Evolutionary conservation across 2,888 invertebrate species (phyloP).

Genomic region (Bombylius discolor): DNA sequence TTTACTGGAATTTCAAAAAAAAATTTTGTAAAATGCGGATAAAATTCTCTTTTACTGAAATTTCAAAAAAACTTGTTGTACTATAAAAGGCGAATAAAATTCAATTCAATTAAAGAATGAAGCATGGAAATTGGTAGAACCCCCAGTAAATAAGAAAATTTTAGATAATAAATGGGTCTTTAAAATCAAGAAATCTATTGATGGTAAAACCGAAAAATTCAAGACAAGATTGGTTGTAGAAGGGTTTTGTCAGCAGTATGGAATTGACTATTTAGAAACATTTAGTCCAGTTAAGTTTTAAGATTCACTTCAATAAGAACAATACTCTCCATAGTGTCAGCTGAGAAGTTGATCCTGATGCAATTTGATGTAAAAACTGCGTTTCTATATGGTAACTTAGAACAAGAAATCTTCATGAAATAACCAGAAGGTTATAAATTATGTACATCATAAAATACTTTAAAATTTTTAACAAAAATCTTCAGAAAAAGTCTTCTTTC

Average conservation of each 20-base stretch:
- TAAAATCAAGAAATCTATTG: conserved; percentile 5
- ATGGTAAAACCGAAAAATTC: conserved; percentile 6
- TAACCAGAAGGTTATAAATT: too few species aligned
- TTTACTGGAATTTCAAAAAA: too few species aligned
- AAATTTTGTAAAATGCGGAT: too few species aligned
- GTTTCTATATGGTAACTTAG: too few species aligned
- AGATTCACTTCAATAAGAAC: conserved; percentile 8
- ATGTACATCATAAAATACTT: too few species aligned
- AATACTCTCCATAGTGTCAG: conserved; percentile 6
- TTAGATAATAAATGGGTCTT: conserved; percentile 12
- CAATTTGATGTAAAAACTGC: conserved; percentile 16
- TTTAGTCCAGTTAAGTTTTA: conserved; percentile 16
- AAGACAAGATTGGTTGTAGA: conserved; percentile 15
- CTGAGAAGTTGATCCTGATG: conserved; percentile 8
- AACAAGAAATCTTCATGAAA: too few species aligned
- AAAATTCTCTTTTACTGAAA: too few species aligned
- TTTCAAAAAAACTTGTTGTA: too few species aligned
- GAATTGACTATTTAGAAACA: conserved; percentile 17
- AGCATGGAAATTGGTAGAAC: conserved; percentile 12
- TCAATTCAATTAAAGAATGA: conserved; percentile 7
- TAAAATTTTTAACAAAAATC: too few species aligned
- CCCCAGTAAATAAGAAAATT: not conserved
- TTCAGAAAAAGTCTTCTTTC: too few species aligned
- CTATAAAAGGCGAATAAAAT: too few species aligned
- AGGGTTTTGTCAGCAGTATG: conserved; percentile 15